phyloP scores from a whole-genome alignment of 1,140 invertebrate genomes.

The Tyrophagus putrescentiae region DNA sequence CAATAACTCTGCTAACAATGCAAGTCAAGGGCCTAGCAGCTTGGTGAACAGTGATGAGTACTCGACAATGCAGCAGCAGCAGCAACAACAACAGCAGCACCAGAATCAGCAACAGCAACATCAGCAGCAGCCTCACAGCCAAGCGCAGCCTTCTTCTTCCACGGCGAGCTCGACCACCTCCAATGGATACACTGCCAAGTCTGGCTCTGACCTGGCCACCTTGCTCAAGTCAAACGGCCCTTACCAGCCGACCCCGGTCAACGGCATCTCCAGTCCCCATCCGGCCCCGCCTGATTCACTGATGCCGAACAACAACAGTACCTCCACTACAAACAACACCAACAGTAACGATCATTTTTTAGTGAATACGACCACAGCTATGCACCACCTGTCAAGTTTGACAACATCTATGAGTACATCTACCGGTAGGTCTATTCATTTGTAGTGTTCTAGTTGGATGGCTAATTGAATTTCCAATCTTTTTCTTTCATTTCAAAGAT shows the following conservation, averaged over 20 bases:
- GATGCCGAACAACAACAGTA: background rate
- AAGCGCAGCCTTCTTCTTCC: background rate
- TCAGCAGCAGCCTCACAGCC: background rate
- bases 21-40: too few relatives aligned
- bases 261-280: background rate
- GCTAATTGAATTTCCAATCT: conserved; percentile 8
- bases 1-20: too few relatives aligned
- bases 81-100: background rate
- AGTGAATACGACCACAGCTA: conserved; percentile 28
- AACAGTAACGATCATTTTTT: conserved; percentile 26
- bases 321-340: conserved; percentile 6
- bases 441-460: background rate
- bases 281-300: background rate
- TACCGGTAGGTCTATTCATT: conserved; percentile 14
- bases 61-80: background rate
- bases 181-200: background rate
- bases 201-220: background rate
- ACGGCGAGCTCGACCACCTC: background rate
- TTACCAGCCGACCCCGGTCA: background rate
- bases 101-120: too few relatives aligned
- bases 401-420: conserved; percentile 30
- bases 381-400: conserved; percentile 21
- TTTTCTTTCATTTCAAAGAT: conserved; percentile 17
- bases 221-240: conserved; percentile 11
- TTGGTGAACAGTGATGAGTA: background rate